These are phyloP conservation scores for Flexamia atlantica DNA, from an alignment of 2,888 invertebrate species.

Conservation along the genomic window DNA sequence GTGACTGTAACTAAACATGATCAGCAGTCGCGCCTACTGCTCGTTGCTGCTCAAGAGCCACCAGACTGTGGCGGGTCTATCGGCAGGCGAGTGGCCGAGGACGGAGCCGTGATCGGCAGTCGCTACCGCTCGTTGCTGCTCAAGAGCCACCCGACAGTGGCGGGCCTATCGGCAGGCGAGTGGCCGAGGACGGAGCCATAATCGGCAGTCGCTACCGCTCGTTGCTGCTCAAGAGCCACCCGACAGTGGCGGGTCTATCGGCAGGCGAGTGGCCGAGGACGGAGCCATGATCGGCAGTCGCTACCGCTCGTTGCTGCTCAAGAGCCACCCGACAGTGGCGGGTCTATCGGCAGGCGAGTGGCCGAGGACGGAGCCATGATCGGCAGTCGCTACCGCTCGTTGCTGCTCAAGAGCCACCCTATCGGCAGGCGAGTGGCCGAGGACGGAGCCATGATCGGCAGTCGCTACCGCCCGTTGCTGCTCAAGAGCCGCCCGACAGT, in stretches of 20 bases:
- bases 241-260: not conserved
- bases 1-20: too few species aligned
- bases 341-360: not conserved
- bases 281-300: constrained; percentile 15
- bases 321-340: not conserved
- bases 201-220: not conserved
- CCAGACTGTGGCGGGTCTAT: not conserved
- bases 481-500: not conserved
- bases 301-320: not conserved
- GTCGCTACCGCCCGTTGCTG: not conserved
- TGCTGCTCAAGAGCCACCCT: constrained; percentile 1
- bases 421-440: constrained; percentile 4
- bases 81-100: not conserved
- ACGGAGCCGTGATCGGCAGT: not conserved
- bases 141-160: not conserved
- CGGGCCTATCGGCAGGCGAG: too few species aligned
- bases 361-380: not conserved
- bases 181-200: not conserved
- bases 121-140: too few species aligned
- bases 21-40: too few species aligned
- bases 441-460: constrained; percentile 3
- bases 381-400: not conserved
- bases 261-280: not conserved
- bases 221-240: not conserved
- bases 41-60: too few species aligned